Conservation (phyloP, 1,140 invertebrate species). For the Tetranychus urticae region DNA sequence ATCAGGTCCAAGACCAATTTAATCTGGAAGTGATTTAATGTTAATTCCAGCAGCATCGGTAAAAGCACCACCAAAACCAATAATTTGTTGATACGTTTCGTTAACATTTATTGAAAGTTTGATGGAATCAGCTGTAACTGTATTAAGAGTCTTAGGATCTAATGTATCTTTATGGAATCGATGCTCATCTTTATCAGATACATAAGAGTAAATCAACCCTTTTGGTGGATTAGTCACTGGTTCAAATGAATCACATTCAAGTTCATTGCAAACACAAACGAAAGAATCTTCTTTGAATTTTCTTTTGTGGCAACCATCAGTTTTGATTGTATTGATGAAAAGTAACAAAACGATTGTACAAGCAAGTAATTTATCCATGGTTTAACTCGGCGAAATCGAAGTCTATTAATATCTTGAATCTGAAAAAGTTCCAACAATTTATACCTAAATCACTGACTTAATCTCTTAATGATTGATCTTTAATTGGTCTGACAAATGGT, state of each 20-base stretch:
- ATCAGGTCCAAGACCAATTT: constrained; percentile 25
- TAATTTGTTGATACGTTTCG: constrained; percentile 12
- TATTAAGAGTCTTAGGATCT: background rate
- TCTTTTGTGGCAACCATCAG: background rate
- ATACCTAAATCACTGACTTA: no score
- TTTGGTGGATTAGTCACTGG: background rate
- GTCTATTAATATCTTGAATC: no score
- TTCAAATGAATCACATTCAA: background rate
- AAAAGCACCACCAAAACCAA: constrained; percentile 65
- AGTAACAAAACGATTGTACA: no score
- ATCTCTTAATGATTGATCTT: no score
- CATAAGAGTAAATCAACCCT: background rate
- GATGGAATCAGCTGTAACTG: background rate
- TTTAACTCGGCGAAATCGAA: no score
- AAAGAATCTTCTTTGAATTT: background rate
- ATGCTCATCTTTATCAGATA: background rate
- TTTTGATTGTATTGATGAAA: no score
- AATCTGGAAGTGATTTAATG: constrained; percentile 31
- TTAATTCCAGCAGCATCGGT: constrained; percentile 62
- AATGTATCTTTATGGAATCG: background rate
- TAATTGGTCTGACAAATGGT: no score
- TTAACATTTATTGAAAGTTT: no score
- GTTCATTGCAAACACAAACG: background rate
- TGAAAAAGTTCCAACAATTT: no score
- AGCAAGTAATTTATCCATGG: no score